Evolutionary conservation across 2,888 invertebrate genomes (phyloP).

Genomic region (Mythimna albipuncta): DNA sequence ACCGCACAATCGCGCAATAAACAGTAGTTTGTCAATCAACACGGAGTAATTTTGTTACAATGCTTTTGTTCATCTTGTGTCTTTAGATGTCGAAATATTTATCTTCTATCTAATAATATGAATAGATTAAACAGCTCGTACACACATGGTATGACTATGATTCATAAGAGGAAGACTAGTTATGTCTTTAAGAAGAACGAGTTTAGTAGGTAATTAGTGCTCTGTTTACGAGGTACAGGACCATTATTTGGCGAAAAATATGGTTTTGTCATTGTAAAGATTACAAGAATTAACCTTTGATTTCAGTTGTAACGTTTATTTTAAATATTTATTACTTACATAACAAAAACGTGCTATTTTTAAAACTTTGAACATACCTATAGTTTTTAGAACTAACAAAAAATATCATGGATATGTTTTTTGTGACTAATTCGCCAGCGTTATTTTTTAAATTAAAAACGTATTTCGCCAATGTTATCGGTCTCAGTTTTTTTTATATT

Average conservation of each 20-base stretch:
- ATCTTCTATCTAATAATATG: constrained; percentile 9
- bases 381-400: constrained; percentile 11
- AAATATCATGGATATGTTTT: background rate
- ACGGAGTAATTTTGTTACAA: constrained; percentile 17
- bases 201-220: constrained; percentile 8
- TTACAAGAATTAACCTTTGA: background rate
- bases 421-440: constrained; percentile 14
- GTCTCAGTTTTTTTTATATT: constrained; percentile 13
- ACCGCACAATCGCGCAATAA: constrained; percentile 35
- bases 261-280: background rate
- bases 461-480: constrained; percentile 19
- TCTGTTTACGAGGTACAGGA: constrained; percentile 7
- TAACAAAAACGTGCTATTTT: background rate
- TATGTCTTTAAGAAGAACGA: constrained; percentile 14
- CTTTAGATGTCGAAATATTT: constrained; percentile 3
- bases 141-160: constrained; percentile 31
- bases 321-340: background rate
- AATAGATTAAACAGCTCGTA: constrained; percentile 18
- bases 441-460: constrained; percentile 7
- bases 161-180: constrained; percentile 44
- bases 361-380: constrained; percentile 3
- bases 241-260: constrained; percentile 12
- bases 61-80: constrained; percentile 13
- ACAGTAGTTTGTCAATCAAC: constrained; percentile 17
- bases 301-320: constrained; percentile 6